Conservation (phyloP, 2,888 invertebrate species). For the Pristionchus maxplancki region DNA sequence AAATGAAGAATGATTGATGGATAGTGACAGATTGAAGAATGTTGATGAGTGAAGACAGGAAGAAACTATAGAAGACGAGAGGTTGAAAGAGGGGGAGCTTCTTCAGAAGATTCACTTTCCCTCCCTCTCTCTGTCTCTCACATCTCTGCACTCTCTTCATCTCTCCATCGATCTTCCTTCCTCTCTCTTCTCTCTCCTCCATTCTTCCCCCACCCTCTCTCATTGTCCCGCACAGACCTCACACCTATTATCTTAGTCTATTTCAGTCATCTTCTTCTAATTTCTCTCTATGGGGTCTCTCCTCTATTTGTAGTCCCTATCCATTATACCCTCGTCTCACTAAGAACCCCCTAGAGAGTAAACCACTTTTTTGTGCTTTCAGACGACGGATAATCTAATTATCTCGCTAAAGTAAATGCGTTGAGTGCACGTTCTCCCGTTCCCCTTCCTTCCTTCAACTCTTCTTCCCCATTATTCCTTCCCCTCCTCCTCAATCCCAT, state of each 20-base stretch:
- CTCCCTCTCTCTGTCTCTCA: slow-evolving; percentile 25
- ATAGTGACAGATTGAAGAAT: neutral
- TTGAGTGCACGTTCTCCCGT: neutral
- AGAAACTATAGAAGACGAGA: neutral
- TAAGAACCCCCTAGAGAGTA: slow-evolving; percentile 11
- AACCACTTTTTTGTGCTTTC: slow-evolving; percentile 31
- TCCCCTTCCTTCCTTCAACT: neutral
- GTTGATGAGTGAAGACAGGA: neutral
- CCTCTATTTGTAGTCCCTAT: slow-evolving; percentile 1
- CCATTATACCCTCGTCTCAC: slow-evolving; percentile 2
- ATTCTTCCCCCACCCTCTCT: neutral
- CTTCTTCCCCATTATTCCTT: no score
- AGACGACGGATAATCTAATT: neutral
- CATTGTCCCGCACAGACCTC: neutral
- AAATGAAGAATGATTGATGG: neutral
- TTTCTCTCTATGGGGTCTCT: neutral
- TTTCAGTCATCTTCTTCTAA: slow-evolving; percentile 3
- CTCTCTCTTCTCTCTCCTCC: neutral
- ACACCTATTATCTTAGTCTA: slow-evolving; percentile 13
- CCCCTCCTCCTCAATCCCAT: neutral
- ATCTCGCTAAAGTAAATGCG: neutral
- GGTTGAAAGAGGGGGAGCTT: neutral
- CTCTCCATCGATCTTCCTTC: slow-evolving; percentile 41
- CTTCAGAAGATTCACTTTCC: slow-evolving; percentile 7
- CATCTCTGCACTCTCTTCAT: neutral